Percentiles rank a stretch among this genome's conserved stretches.
Evolutionary conservation across 1,140 invertebrate species (phyloP).

Genomic region (Apis florea): DNA sequence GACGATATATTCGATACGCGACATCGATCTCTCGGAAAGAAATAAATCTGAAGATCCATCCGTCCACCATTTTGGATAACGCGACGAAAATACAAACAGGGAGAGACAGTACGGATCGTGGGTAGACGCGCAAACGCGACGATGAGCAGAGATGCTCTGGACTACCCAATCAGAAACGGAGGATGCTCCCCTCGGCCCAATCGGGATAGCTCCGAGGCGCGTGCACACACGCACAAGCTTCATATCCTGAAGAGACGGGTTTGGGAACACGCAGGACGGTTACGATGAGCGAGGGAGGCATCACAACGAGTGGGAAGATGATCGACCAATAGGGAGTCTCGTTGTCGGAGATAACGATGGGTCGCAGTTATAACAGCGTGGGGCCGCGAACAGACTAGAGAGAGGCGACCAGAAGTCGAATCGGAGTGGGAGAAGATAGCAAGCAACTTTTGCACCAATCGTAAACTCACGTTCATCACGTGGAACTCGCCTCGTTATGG

Average conservation of each 20-base stretch:
- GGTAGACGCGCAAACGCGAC: slow-evolving; percentile 73
- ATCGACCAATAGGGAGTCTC: slow-evolving; percentile 69
- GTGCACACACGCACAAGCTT: slow-evolving; percentile 54
- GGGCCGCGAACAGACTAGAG: slow-evolving; percentile 42
- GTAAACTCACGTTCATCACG: neutral
- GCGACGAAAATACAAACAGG: neutral
- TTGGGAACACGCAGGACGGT: slow-evolving; percentile 45
- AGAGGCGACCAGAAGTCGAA: slow-evolving; percentile 22
- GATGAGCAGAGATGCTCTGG: slow-evolving; percentile 78
- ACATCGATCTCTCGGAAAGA: no score
- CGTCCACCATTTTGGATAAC: slow-evolving; percentile 74
- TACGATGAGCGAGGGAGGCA: slow-evolving; percentile 62
- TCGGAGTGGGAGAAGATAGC: slow-evolving; percentile 54
- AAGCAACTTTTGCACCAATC: slow-evolving; percentile 54
- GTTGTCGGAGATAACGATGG: slow-evolving; percentile 68
- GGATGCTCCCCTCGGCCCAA: slow-evolving; percentile 72
- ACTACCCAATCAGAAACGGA: slow-evolving; percentile 61
- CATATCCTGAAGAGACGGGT: slow-evolving; percentile 46
- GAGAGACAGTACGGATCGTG: slow-evolving; percentile 34
- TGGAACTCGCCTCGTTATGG: neutral
- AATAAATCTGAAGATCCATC: no score
- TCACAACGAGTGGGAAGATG: slow-evolving; percentile 70
- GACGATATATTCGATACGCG: no score
- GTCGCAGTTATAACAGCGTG: slow-evolving; percentile 49
- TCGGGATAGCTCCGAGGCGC: slow-evolving; percentile 61